These are phyloP conservation scores for Zaprionus vittiger DNA, from an alignment of 1,140 invertebrate genomes.

Conservation along the genomic window DNA sequence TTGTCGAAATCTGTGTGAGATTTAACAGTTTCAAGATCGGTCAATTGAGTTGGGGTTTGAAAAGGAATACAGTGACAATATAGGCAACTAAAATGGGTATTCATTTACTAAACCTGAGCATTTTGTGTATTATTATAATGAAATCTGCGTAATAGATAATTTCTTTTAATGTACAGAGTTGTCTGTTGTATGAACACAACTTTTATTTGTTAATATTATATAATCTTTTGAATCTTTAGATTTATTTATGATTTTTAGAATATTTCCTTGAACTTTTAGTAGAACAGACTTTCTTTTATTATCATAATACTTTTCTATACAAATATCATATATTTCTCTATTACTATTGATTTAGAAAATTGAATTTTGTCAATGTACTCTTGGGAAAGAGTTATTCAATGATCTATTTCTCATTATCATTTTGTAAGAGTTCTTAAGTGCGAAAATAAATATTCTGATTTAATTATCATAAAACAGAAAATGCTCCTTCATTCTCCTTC, in stretches of 20 bases:
- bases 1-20: conserved; percentile 29
- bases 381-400: too few species aligned
- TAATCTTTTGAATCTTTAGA: not conserved
- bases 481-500: not conserved
- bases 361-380: too few species aligned
- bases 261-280: too few species aligned
- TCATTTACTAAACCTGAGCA: not conserved
- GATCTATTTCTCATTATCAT: not conserved
- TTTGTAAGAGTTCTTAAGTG: not conserved
- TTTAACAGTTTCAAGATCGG: conserved; percentile 22
- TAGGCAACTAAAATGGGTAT: not conserved
- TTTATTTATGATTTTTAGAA: not conserved
- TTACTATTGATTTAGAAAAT: too few species aligned
- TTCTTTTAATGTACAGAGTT: not conserved
- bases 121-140: not conserved
- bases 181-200: not conserved
- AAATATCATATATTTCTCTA: too few species aligned
- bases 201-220: not conserved
- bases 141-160: not conserved
- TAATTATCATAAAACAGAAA: not conserved
- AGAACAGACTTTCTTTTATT: too few species aligned
- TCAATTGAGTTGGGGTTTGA: not conserved
- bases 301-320: too few species aligned
- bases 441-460: not conserved
- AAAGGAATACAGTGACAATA: not conserved